A percentile compares a stretch with the other conserved stretches of the same genome.
phyloP scores from a whole-genome alignment of 2,888 invertebrate species.

The Acronicta aceris region DNA sequence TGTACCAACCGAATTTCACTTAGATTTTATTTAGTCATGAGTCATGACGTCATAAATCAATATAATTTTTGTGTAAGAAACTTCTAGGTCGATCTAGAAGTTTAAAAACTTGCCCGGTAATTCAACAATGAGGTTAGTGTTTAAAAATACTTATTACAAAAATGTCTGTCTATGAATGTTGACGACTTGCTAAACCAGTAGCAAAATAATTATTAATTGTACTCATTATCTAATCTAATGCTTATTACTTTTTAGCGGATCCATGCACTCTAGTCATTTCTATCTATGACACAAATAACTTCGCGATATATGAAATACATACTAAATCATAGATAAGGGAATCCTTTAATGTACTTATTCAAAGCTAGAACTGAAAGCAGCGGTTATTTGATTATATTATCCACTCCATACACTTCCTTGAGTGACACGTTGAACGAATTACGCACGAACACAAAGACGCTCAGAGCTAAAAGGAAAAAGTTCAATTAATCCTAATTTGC shows the following conservation, averaged over 20 bases:
- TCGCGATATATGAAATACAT: conserved; percentile 18
- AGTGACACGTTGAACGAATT: conserved; percentile 82
- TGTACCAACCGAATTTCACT: no score
- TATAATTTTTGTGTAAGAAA: no score
- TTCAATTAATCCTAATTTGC: conserved; percentile 89
- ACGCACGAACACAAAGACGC: conserved; percentile 81
- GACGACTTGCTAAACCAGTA: conserved; percentile 61
- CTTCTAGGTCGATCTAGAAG: no score
- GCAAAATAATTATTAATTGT: conserved; percentile 52
- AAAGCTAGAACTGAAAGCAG: conserved; percentile 33
- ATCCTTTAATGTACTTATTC: conserved; percentile 27
- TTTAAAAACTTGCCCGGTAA: conserved; percentile 16
- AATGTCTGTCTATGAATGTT: conserved; percentile 38
- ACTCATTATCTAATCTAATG: conserved; percentile 69
- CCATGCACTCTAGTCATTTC: conserved; percentile 42
- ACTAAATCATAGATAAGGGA: conserved; percentile 14
- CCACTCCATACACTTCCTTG: conserved; percentile 72
- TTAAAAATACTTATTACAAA: conserved; percentile 45
- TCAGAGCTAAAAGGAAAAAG: conserved; percentile 83
- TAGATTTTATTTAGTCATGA: no score
- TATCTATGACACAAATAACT: conserved; percentile 52
- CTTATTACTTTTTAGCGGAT: conserved; percentile 58
- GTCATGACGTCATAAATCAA: no score
- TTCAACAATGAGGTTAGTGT: conserved; percentile 19
- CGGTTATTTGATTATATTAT: conserved; percentile 50